Evolutionary conservation across 2,888 invertebrate species (phyloP).

Genomic region (Auanema freiburgensis): DNA sequence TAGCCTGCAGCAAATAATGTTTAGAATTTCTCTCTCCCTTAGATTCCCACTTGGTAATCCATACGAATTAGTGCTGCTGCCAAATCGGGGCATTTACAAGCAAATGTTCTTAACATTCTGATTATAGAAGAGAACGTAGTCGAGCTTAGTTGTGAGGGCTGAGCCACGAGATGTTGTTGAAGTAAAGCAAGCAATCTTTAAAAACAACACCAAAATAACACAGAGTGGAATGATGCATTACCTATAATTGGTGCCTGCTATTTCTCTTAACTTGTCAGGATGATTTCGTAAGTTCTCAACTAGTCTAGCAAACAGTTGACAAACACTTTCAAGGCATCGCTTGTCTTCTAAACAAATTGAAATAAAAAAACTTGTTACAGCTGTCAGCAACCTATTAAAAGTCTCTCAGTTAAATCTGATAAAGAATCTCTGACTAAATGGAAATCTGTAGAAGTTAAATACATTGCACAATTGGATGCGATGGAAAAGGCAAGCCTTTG

Average conservation of each 20-base stretch:
- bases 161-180: conserved; percentile 76
- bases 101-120: conserved; percentile 93
- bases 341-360: conserved; percentile 75
- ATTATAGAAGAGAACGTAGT: conserved; percentile 94
- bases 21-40: conserved; percentile 10
- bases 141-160: conserved; percentile 91
- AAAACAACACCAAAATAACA: neutral
- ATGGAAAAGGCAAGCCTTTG: conserved; percentile 93
- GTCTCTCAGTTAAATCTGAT: conserved; percentile 51
- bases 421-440: conserved; percentile 45
- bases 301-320: conserved; percentile 89
- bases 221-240: conserved; percentile 5
- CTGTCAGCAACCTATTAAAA: conserved; percentile 26
- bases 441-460: conserved; percentile 79
- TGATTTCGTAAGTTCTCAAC: conserved; percentile 95
- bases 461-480: conserved; percentile 88
- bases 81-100: conserved; percentile 68
- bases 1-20: conserved; percentile 81
- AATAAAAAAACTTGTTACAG: conserved; percentile 4
- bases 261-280: conserved; percentile 85
- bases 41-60: conserved; percentile 22
- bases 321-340: conserved; percentile 95
- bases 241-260: conserved; percentile 71
- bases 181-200: conserved; percentile 42
- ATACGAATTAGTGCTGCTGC: conserved; percentile 49